These are phyloP conservation scores for Antechinus flavipes DNA, from an alignment of 2,113 vertebrate species.

Conservation along the genomic window DNA sequence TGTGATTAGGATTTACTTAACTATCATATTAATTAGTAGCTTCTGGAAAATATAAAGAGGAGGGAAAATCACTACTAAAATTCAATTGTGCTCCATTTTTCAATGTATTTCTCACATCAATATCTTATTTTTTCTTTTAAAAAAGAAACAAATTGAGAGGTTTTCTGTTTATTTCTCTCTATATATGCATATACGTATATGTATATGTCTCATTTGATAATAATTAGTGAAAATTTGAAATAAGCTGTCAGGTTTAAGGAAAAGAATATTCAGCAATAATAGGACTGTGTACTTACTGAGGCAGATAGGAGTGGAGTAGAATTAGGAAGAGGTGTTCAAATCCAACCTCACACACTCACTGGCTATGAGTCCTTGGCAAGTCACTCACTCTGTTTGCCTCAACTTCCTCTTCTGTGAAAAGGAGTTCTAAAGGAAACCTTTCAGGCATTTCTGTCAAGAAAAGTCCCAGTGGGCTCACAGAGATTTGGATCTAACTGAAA, in stretches of 20 bases:
- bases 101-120: background rate
- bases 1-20: background rate
- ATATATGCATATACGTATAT: background rate
- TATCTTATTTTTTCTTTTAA: background rate
- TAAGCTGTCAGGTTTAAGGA: constrained; percentile 24
- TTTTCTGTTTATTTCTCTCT: background rate
- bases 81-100: background rate
- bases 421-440: background rate
- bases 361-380: background rate
- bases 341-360: too few species aligned
- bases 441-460: background rate
- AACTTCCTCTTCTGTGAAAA: background rate
- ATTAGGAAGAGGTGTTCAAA: background rate
- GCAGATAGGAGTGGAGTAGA: background rate
- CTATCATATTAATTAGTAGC: background rate
- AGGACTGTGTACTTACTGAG: background rate
- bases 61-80: background rate
- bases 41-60: background rate
- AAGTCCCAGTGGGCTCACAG: background rate
- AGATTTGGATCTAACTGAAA: background rate
- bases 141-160: background rate
- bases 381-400: background rate
- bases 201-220: constrained; percentile 48
- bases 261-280: background rate
- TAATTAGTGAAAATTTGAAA: constrained; percentile 39